Conservation (phyloP, 2,113 vertebrate genomes). For the Willisornis vidua region DNA sequence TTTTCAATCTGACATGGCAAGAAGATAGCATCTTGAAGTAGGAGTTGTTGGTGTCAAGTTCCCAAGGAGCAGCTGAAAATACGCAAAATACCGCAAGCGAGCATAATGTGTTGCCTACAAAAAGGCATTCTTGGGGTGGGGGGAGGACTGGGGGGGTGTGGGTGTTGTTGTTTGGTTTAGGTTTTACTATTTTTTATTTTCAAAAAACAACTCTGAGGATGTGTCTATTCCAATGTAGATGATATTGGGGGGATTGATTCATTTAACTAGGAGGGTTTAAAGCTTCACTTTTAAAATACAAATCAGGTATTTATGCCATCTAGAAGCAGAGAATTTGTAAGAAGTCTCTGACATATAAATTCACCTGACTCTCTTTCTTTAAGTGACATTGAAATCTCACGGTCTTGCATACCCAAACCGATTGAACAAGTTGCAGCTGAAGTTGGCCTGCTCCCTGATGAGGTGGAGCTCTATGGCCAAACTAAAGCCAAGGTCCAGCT, state of each 20-base stretch:
- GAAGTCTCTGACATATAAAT: not conserved
- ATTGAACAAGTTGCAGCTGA: conserved; percentile 84
- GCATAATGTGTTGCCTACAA: not conserved
- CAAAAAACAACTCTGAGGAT: not conserved
- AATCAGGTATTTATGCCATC: not conserved
- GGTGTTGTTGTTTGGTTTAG: not conserved
- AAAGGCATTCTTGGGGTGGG: not conserved
- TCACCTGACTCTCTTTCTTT: not conserved
- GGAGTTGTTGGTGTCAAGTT: not conserved
- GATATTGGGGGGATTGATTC: not conserved
- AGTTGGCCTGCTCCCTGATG: conserved; percentile 87
- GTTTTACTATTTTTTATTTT: not conserved
- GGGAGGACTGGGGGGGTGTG: too few relatives aligned
- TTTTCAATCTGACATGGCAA: not conserved
- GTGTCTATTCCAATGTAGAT: not conserved
- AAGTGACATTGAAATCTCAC: conserved; percentile 93
- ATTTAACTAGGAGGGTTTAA: not conserved
- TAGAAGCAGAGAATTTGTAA: not conserved
- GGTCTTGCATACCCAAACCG: conserved; percentile 85
- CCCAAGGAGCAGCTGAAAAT: not conserved
- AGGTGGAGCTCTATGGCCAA: conserved; percentile 91
- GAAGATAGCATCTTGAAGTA: not conserved
- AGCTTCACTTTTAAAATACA: not conserved
- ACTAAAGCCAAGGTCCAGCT: conserved; percentile 94
- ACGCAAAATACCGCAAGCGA: not conserved